phyloP scores from a whole-genome alignment of 2,113 vertebrate genomes.

The Nipponia nippon region DNA sequence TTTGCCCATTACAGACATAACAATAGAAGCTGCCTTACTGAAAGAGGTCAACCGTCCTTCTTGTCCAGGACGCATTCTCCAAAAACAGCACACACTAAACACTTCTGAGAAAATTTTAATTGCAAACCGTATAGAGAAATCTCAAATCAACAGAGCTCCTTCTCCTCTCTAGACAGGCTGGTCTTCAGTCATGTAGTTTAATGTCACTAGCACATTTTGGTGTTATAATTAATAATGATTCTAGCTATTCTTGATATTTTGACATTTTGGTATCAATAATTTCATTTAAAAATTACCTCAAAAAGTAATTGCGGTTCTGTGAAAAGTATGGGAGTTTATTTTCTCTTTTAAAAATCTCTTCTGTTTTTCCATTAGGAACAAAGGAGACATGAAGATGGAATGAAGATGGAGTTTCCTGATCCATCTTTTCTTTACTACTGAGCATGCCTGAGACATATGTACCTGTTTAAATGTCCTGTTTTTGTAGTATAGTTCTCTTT shows the following conservation, averaged over 20 bases:
- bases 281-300: background rate
- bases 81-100: background rate
- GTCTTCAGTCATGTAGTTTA: background rate
- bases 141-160: background rate
- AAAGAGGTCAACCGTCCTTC: background rate
- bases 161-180: background rate
- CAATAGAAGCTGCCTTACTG: background rate
- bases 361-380: background rate
- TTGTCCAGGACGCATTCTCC: background rate
- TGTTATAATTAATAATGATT: background rate
- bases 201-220: background rate
- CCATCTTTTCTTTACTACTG: background rate
- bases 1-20: background rate
- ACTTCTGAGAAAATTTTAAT: background rate
- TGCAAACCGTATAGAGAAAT: background rate
- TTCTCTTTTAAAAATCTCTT: background rate
- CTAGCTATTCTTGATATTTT: background rate
- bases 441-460: background rate
- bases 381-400: background rate
- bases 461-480: background rate
- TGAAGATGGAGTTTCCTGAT: background rate
- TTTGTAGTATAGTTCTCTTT: background rate
- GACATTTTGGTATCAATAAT: background rate
- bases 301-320: background rate
- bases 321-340: background rate